phyloP scores from a whole-genome alignment of 2,797 vertebrate genomes.

The Acropternis orthonyx region DNA sequence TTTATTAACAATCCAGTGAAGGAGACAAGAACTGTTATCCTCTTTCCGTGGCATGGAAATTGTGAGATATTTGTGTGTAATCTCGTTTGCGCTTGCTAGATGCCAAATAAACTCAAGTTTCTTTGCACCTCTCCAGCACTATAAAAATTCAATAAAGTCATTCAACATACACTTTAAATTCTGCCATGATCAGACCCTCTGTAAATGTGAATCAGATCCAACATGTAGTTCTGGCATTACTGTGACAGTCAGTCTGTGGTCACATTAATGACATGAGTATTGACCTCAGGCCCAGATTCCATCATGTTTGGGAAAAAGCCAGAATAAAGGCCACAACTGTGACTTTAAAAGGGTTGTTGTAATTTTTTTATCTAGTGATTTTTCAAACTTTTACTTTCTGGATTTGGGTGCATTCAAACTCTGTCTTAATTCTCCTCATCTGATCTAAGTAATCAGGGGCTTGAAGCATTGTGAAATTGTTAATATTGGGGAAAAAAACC shows the following conservation, averaged over 20 bases:
- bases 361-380: background rate
- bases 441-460: background rate
- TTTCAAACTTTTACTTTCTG: background rate
- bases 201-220: background rate
- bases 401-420: background rate
- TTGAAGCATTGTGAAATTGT: background rate
- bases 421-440: background rate
- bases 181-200: accelerated
- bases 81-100: background rate
- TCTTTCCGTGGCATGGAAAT: slow-evolving; percentile 12
- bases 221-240: background rate
- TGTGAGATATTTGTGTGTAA: slow-evolving; percentile 38
- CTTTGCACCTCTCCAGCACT: background rate
- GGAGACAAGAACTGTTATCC: slow-evolving; percentile 16
- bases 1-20: slow-evolving; percentile 28
- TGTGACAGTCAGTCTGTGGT: background rate
- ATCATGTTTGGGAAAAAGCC: background rate
- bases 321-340: background rate
- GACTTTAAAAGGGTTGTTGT: background rate
- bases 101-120: slow-evolving; percentile 2
- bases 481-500: background rate
- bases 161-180: background rate
- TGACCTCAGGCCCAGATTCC: background rate
- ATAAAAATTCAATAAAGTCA: background rate
- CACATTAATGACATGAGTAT: background rate